Base-by-base conservation (phyloP, 2,888 invertebrate genomes). In the Eristalis tenax region DNA sequence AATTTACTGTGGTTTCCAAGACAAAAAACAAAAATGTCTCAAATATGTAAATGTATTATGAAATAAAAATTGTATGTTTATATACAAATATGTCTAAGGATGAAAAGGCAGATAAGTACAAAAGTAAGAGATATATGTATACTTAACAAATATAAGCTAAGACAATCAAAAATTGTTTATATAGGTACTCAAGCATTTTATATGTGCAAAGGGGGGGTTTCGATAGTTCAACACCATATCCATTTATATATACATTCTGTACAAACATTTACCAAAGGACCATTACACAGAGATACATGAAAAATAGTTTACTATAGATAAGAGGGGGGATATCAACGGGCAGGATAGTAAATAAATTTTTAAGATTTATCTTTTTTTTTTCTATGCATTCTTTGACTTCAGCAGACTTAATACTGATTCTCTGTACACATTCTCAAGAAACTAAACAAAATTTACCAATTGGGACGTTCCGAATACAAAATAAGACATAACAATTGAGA, bases 331-430 rank as follows among this genome's bases (percentile, higher is more conserved):
- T 75, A 82, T 86, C 83, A 79, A 86, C 86, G 86, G 86, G 78
- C 83, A 75, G 86, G 78, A 86, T 50, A 43, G 13, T 43, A 56
- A 82, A 78, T 56, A 77, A 43, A 43, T 6, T 50, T 50, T 18
- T n/a, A 5, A 26, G n/a, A 26, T 23, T 59, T 32, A 28, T 26
- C 28, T 26, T 32, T 35, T 59, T 26, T 26, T 13, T 26, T 59
- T 59, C 26, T 23, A 77, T 83, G 83, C 86, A 86, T 86, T 86
- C 83, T 87, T 50, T 56, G 79, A 87, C 68, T 83, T 87, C 87
- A 87, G 87, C 87, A 87, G 78, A 87, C 87, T 87, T 87, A 87
- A 87, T 87, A 83, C 87, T 87, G 87, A 80, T 80, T 78, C 75
- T 68, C 75, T 68, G 83, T 83, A 87, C 79, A 87, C 83, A 87